Conservation (phyloP, 2,797 vertebrate species). For the Chrysocyon brachyurus region DNA sequence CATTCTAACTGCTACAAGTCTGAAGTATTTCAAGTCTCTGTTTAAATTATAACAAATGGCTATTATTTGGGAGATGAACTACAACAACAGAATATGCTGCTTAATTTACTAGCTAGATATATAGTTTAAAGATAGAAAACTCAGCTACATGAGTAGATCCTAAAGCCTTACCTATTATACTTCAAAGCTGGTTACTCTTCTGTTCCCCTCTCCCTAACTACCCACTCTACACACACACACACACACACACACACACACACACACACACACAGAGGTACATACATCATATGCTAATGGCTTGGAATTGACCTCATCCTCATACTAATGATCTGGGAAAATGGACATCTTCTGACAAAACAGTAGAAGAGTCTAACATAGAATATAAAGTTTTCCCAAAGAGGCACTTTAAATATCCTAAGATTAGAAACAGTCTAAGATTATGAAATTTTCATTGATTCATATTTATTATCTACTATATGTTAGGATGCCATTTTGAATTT, state of each 20-base stretch:
- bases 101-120: conserved; percentile 40
- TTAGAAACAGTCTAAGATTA: conserved; percentile 23
- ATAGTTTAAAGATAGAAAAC: conserved; percentile 9
- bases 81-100: neutral
- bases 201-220: neutral
- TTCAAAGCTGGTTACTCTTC: neutral
- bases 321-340: conserved; percentile 33
- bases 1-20: neutral
- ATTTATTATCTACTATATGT: neutral
- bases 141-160: neutral
- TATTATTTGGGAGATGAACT: neutral
- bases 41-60: conserved; percentile 44
- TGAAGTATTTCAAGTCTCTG: conserved; percentile 33
- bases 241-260: neutral
- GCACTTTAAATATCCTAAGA: conserved; percentile 36
- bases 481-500: conserved; percentile 20
- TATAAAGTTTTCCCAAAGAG: conserved; percentile 12
- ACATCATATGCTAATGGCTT: neutral
- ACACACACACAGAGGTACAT: neutral
- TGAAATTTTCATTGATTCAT: conserved; percentile 32
- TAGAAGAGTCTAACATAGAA: neutral
- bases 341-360: conserved; percentile 50
- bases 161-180: neutral
- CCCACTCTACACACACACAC: too few relatives aligned
- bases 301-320: neutral